A percentile compares a stretch with the other conserved stretches of the same genome.
Evolutionary conservation across 2,113 vertebrate species (phyloP).

Genomic region (Irena cyanogastra): DNA sequence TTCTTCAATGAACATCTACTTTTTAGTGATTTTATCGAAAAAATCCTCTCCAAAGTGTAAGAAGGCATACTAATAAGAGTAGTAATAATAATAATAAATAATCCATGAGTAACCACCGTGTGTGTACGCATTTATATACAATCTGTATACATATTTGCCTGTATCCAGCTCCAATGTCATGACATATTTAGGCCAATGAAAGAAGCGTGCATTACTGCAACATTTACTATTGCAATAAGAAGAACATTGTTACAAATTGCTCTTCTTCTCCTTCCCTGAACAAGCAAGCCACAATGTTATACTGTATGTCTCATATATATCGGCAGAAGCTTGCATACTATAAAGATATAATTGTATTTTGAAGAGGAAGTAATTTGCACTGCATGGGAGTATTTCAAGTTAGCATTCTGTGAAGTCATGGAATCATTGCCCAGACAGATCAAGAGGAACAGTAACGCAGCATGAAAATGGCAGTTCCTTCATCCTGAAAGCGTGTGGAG

Average conservation of each 20-base stretch:
- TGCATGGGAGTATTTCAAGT: constrained; percentile 21
- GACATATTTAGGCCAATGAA: constrained; percentile 33
- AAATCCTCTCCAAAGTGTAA: not conserved
- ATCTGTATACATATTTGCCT: not conserved
- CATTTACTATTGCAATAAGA: not conserved
- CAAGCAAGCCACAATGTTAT: constrained; percentile 35
- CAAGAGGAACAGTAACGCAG: constrained; percentile 39
- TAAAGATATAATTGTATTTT: constrained; percentile 30
- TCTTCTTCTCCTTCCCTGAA: constrained; percentile 58
- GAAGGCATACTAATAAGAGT: not conserved
- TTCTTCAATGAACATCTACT: not conserved
- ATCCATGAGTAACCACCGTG: constrained; percentile 15
- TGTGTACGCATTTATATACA: constrained; percentile 36
- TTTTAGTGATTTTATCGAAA: constrained; percentile 23
- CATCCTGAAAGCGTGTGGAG: not conserved
- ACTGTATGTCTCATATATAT: not conserved
- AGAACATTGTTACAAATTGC: not conserved
- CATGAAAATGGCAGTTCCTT: constrained; percentile 7
- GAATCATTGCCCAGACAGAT: constrained; percentile 2
- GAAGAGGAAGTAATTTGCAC: constrained; percentile 28
- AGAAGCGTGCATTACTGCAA: constrained; percentile 31
- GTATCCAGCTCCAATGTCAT: constrained; percentile 32
- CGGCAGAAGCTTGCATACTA: constrained; percentile 49
- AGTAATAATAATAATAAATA: not conserved
- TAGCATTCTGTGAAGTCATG: not conserved